Evolutionary conservation across 64 coral and sea anemone genomes (phyloP), one percentile per base, ranked within the genome.

Genomic region (Montipora efflorescens): DNA sequence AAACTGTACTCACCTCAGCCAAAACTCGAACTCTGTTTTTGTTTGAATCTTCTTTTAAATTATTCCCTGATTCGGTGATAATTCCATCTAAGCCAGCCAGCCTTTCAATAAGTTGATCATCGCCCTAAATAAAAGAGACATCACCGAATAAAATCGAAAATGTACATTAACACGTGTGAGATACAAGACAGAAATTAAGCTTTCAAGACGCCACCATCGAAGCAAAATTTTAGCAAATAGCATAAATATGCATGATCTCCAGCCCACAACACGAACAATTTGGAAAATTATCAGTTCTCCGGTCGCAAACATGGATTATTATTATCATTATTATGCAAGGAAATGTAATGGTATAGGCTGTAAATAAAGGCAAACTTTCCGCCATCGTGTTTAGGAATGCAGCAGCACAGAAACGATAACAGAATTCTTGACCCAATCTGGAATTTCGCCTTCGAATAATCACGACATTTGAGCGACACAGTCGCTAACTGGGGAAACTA

Each of bases 21-120:
- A 99, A 59, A 75, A 83, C 88, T 44, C 85, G 76, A 28, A 99
- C 97, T 28, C 84, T 90, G 15, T 93, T 96, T 21, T 88, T 88
- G 14, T 78, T 91, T 8, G 91, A 93, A 48, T 96, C 95, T 75
- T 91, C 92, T 67, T 96, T 96, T 53, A 96, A 72, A 59, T 79
- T 82, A 50, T 87, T 76, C 23, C 78, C 88, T 13, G 95, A 83
- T 11, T 99, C 98, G 5, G 92, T 92, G 82, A 96, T 99, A 46
- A 99, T 96, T 12, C 98, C 98, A 94, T 99, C 98, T 50, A 99
- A 79, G 4, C 95, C 94, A 43, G 95, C 85, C 44, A 99, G 95
- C 68, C 94, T 96, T 84, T 99, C 95, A 81, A 99, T 89, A 12
- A 96, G 77, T 45, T 99, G 92, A 15, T 99, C 95, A 72, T 99